Evolutionary conservation across 2,888 invertebrate species (phyloP).

Genomic region (Dryococelus australis): DNA sequence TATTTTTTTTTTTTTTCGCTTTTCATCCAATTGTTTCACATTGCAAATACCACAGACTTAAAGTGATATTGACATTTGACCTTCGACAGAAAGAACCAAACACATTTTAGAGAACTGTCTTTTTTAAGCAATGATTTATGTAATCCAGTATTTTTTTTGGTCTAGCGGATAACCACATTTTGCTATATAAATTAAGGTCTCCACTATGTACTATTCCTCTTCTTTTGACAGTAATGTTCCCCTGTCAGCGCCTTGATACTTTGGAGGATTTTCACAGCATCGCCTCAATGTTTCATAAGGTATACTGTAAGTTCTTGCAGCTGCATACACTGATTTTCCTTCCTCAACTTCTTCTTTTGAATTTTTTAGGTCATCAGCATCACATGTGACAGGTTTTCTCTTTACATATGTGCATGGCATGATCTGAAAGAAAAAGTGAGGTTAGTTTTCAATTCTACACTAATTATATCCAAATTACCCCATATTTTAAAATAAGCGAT

Average conservation of each 20-base stretch:
- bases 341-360: not conserved
- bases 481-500: too few species aligned
- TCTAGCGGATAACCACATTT: constrained; percentile 12
- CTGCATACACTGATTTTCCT: not conserved
- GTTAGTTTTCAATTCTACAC: too few species aligned
- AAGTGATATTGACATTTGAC: too few species aligned
- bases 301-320: not conserved
- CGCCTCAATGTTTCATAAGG: constrained; percentile 22
- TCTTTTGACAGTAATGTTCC: constrained; percentile 3
- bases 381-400: constrained; percentile 1
- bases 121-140: too few species aligned
- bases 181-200: not conserved
- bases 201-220: not conserved
- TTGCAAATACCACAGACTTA: too few species aligned
- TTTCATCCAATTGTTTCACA: too few species aligned
- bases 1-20: too few species aligned
- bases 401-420: not conserved
- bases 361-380: not conserved
- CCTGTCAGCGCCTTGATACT: constrained; percentile 16
- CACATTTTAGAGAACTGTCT: too few species aligned
- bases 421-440: too few species aligned
- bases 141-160: not conserved
- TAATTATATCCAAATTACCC: too few species aligned
- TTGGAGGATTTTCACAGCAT: not conserved
- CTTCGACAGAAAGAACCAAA: too few species aligned